Percentiles rank a stretch among this genome's conserved stretches.
Conservation (phyloP, 2,888 invertebrate genomes). For the Gari tellinella region DNA sequence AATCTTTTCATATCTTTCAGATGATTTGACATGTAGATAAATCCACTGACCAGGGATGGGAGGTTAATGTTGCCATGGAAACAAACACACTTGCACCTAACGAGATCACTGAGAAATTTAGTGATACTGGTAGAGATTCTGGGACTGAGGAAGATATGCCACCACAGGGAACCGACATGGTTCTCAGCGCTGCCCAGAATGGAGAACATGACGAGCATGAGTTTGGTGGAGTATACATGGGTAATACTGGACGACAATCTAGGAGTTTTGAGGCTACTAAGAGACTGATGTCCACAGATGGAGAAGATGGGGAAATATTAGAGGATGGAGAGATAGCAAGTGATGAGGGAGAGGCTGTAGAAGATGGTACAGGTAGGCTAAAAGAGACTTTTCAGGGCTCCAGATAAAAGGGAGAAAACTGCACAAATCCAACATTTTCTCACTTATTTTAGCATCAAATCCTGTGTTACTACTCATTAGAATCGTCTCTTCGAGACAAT, state of each 20-base stretch:
- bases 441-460: too few relatives aligned
- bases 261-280: background rate
- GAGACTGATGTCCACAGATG: constrained; percentile 14
- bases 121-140: background rate
- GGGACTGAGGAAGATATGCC: constrained; percentile 33
- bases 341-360: constrained; percentile 63
- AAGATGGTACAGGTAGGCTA: constrained; percentile 24
- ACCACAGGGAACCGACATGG: constrained; percentile 24
- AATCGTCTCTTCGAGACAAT: too few relatives aligned
- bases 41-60: background rate
- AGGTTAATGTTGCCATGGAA: constrained; percentile 33
- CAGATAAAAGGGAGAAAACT: too few relatives aligned
- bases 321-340: constrained; percentile 79
- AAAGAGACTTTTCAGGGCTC: too few relatives aligned
- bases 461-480: too few relatives aligned
- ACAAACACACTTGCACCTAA: constrained; percentile 11
- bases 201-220: background rate
- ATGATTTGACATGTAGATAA: too few relatives aligned
- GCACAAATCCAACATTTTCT: too few relatives aligned
- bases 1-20: too few relatives aligned
- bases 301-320: constrained; percentile 75
- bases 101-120: constrained; percentile 5
- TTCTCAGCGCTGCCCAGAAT: constrained; percentile 3
- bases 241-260: background rate
- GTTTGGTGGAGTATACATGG: constrained; percentile 16